Base-by-base conservation (phyloP, 2,888 invertebrate genomes). In the Drosophila mettleri region DNA sequence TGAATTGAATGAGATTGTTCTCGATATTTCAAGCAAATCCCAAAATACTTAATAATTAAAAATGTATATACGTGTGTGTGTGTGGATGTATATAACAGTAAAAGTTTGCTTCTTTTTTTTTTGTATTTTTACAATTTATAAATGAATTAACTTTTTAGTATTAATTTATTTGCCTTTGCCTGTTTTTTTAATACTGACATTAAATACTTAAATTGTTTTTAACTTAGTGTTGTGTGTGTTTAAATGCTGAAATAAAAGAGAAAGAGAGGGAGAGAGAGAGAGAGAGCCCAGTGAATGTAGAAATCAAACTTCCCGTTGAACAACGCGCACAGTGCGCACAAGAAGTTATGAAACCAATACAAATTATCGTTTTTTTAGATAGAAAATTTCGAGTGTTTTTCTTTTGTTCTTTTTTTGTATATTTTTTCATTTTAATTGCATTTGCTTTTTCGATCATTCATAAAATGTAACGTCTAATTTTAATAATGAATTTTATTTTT, bases 391-490 rank as follows among this genome's bases (percentile, higher is more conserved):
- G 63, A 59, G 66, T 76, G 53, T 65, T 64, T 39, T 39, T 24
- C 43, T 43, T 43, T 54, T 64, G 20, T 34, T 45, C 6, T 18
- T 45, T 45, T 24, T 66, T 70, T 70, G 54, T 78, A 69, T 74
- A 53, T 62, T 67, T 64, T 70, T 63, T 66, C 52, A 69, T 83
- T 82, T 83, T 86, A 83, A 86, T 86, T 83, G 84, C 78, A 62
- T 82, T 83, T 83, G 84, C 71, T 80, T 85, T 79, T 70, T 84
- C 78, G 68, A 80, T 83, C 83, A 78, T 78, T 86, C 86, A 86
- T 86, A 86, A 76, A 83, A 83, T 85, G 89, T 90, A 90, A 90
- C 90, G 89, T 89, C 84, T 88, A 89, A 82, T 73, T 80, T 82
- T 82, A 78, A 82, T 86, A 85, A 85, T 81, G 74, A 82, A 74